Evolutionary conservation across 1,140 invertebrate genomes (phyloP), one percentile per base, ranked within the genome.

Genomic region (Procambarus clarkii): DNA sequence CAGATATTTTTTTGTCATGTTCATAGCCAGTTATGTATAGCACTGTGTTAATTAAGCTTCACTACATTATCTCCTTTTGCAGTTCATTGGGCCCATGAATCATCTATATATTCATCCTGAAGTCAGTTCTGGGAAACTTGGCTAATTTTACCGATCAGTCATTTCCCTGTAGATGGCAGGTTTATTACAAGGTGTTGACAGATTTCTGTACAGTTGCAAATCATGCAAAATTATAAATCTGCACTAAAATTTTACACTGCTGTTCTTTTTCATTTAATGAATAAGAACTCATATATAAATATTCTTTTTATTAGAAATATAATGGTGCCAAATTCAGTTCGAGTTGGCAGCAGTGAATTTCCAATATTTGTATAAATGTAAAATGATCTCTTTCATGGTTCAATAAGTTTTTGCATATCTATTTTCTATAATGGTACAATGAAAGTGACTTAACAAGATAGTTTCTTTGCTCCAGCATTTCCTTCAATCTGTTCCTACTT

Each of bases 1-100:
- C 69, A 85, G 58, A 85, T 74, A 69, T 85, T 85, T 54, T 71
- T 85, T 44, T 85, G 64, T 85, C 82, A 44, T 85, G 82, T 85
- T 85, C 60, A 85, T 71, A 85, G 60, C 58, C 69, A 85, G 74
- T 74, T 71, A 85, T 85, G 82, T 85, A 85, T 85, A 85, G 82
- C 82, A 85, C 82, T 85, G 79, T 81, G 79, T 81, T 81, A n/a
- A 81, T 45, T 71, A 69, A 71, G 82, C 69, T 81, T 81, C 69
- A 85, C 45, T 71, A 85, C 46, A 85, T 71, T 71, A 71, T 85
- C 82, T 69, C 82, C 60, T 81, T 54, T 54, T 54, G 24, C 54
- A 54, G 15, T 24, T 58, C 24, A 81, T n/a, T 15, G 79, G 48
- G 21, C 18, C n/a, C 46, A 58, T 54, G 46, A 81, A 81, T 71